phyloP scores from a whole-genome alignment of 2,888 invertebrate species.

The Eulithis prunata region DNA sequence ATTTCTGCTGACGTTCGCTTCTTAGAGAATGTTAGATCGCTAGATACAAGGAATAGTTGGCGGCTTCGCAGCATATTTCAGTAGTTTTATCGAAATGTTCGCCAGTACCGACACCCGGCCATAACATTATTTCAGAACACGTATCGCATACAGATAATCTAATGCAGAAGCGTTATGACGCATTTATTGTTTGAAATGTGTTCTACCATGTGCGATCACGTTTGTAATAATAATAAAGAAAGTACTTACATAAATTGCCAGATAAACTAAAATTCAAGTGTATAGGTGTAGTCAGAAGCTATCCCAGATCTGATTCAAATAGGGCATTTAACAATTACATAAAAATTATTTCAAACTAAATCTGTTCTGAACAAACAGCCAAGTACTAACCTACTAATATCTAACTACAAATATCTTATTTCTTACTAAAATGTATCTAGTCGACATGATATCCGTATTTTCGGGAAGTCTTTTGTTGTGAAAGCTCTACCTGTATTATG shows the following conservation, averaged over 20 bases:
- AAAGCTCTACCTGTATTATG: constrained; percentile 5
- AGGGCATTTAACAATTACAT: not conserved
- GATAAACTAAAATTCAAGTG: no score
- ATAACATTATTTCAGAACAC: constrained; percentile 80
- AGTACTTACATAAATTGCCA: constrained; percentile 21
- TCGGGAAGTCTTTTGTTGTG: constrained; percentile 11
- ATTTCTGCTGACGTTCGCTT: constrained; percentile 37
- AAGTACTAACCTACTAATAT: no score
- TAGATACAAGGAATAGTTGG: constrained; percentile 42
- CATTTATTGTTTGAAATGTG: constrained; percentile 75
- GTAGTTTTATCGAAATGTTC: constrained; percentile 63
- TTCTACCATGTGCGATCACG: constrained; percentile 59
- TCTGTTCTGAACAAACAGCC: no score
- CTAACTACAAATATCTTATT: no score
- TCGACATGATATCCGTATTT: constrained; percentile 7
- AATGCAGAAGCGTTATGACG: constrained; percentile 76
- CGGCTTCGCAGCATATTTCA: constrained; percentile 57
- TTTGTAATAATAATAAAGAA: constrained; percentile 47
- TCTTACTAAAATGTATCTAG: not conserved
- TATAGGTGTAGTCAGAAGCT: no score
- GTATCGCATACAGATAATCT: constrained; percentile 77
- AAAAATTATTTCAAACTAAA: no score
- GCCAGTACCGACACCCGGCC: constrained; percentile 53
- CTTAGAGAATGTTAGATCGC: constrained; percentile 39
- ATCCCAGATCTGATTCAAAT: not conserved